Base-by-base conservation (phyloP, 1,140 invertebrate genomes). In the Aphelinus atriplicis region DNA sequence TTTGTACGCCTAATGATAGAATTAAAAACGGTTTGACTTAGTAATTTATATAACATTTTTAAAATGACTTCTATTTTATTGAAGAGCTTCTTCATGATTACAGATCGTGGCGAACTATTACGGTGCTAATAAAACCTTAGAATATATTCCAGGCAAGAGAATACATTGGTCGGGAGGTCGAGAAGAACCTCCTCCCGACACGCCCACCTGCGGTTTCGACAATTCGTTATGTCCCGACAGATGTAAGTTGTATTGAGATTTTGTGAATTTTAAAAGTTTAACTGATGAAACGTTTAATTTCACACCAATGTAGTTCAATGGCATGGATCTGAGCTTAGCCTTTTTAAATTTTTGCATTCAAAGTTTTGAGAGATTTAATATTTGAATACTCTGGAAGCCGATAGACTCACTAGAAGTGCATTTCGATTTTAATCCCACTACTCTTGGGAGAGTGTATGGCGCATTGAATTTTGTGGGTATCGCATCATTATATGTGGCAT, bases 131-230 rank as follows among this genome's bases (percentile, higher is more conserved):
- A 90, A 93, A 76, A 90, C 93, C 1, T 87, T 95, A 58, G 91
- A 93, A 73, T 93, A 93, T 71, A 90, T 94, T 1, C 84, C 88
- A 4, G 91, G 90, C 6, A 92, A 92, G 70, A 89, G 89, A 9
- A 97, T 98, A 57, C 92, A 97, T 83, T 98, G 97, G 96, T 92
- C 96, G 2, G 95, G 96, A 7, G 92, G 92, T 0, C 87, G 92
- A 42, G 89, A 88, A 1, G 88, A 88, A 2, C 92, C 94, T 2
- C 96, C 96, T 0, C 91, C 92, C 0, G 96, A 98, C 87, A 94
- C 92, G 1, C 97, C 96, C 0, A 89, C 88, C 55, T 99, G 97
- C 86, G 97, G 97, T 56, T 99, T 96, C 85, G 97, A 99, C 84
- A 92, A 93, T 46, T 94, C 95, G 0, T 91, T 96, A 63, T 99